These are phyloP conservation scores for Microtus ochrogaster DNA, from an alignment of 2,113 vertebrate genomes.

Conservation along the genomic window DNA sequence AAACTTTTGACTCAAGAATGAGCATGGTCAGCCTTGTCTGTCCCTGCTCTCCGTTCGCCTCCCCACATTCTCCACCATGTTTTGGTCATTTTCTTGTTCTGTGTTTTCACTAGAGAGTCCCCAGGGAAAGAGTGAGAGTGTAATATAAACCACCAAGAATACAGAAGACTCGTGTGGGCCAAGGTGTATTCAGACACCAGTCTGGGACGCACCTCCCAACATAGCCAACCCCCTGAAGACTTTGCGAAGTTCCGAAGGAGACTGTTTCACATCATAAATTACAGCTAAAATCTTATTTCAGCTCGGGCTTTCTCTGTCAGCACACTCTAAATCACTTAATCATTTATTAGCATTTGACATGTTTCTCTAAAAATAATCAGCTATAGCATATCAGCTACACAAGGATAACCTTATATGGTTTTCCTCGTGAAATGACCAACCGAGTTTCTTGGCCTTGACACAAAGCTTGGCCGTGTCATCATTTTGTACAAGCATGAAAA, in stretches of 20 bases:
- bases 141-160: slow-evolving; percentile 3
- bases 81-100: slow-evolving; percentile 10
- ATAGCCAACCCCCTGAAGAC: slow-evolving; percentile 58
- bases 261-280: slow-evolving; percentile 80
- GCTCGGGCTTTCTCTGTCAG: slow-evolving; percentile 70
- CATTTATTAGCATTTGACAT: slow-evolving; percentile 76
- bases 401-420: slow-evolving; percentile 72
- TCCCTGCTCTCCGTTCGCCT: too few relatives aligned
- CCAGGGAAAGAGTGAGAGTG: background rate
- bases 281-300: slow-evolving; percentile 69
- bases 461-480: slow-evolving; percentile 21
- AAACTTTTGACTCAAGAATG: background rate
- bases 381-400: slow-evolving; percentile 62
- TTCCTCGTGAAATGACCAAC: slow-evolving; percentile 61
- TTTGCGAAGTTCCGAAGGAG: slow-evolving; percentile 32
- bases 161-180: slow-evolving; percentile 14
- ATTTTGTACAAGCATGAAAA: slow-evolving; percentile 43
- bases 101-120: background rate
- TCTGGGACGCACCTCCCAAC: background rate
- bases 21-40: background rate
- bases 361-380: slow-evolving; percentile 78
- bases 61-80: background rate
- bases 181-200: background rate
- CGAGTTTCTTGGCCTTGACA: slow-evolving; percentile 45
- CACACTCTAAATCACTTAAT: slow-evolving; percentile 74